Base-by-base conservation (phyloP, 2,888 invertebrate genomes). In the Pandemis corylana region DNA sequence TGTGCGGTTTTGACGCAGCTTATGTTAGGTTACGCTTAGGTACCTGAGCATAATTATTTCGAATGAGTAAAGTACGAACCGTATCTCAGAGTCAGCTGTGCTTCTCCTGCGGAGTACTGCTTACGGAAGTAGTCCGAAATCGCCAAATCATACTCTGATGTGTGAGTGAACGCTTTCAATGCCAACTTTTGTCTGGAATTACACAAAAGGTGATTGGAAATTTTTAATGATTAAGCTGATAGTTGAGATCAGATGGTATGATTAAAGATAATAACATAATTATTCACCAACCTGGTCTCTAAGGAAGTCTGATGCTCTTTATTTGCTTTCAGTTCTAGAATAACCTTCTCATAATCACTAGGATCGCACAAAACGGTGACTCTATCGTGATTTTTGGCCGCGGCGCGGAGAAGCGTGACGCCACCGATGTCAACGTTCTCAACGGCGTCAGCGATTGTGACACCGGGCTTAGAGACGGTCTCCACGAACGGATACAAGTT, bases 381-480 rank as follows among this genome's bases (percentile, higher is more conserved):
- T 84, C 99, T 96, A 63, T 96, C 96, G 89, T 99, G 98, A 93
- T 99, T 99, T 94, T 99, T 99, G 4, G 99, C 99, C 10, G 99
- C 99, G 1, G 99, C 99, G 81, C 99, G 95, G 28, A 99, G 91
- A 36, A 99, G 90, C 4, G 99, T 99, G 0, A 99, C 99, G 28
- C 99, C 99, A 80, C 98, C 99, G 79, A 99, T 99, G 87, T 99
- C 99, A 79, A 99, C 98, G 86, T 99, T 98, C 90, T 99, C 99
- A 0, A 99, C 97, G 0, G 99, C 99, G 88, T 98, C 98, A 5
- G 96, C 96, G 13, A 98, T 94, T 0, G 96, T 97, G 0, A 98
- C 98, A 80, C 96, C 95, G 0, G 97, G 95, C 78, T 97, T 97
- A 0, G 97, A 96, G 0, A 99, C 95, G 0, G 98, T 99, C 83